phyloP scores from a whole-genome alignment of 2,888 invertebrate genomes.

The Brachypalpus laphriformis region DNA sequence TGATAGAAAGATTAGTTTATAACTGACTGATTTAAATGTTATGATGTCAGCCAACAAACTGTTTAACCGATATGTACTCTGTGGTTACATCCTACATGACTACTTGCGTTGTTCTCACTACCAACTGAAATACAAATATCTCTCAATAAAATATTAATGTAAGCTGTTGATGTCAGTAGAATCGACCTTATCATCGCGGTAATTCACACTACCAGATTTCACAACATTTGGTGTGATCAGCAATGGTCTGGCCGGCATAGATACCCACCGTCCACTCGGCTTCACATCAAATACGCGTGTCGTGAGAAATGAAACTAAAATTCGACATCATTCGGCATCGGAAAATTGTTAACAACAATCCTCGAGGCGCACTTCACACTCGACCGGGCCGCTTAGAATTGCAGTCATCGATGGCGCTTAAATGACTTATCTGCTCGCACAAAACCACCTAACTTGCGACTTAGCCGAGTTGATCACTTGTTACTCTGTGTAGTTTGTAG shows the following conservation, averaged over 20 bases:
- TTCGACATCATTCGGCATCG: conserved; percentile 38
- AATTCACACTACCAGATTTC: background rate
- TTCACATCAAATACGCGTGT: conserved; percentile 23
- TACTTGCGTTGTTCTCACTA: too few relatives aligned
- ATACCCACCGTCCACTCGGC: conserved; percentile 31
- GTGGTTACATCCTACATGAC: too few relatives aligned
- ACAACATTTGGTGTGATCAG: background rate
- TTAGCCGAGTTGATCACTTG: conserved; percentile 70
- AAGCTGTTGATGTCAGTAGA: too few relatives aligned
- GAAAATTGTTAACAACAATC: conserved; percentile 16
- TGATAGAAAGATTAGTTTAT: too few relatives aligned
- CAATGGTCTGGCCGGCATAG: background rate
- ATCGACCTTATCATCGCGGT: too few relatives aligned
- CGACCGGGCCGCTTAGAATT: conserved; percentile 54
- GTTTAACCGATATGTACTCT: too few relatives aligned
- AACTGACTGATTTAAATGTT: too few relatives aligned
- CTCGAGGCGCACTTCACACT: conserved; percentile 69
- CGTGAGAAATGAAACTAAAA: conserved; percentile 52
- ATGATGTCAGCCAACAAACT: too few relatives aligned
- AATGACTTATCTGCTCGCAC: conserved; percentile 73
- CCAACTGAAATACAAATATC: too few relatives aligned
- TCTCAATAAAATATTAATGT: too few relatives aligned
- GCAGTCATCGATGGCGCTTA: conserved; percentile 71
- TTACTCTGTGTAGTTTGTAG: conserved; percentile 60
- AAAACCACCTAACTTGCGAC: conserved; percentile 71